A percentile compares a stretch with the other conserved stretches of the same genome.
Conservation (phyloP, 2,888 invertebrate species). For the Osedax fenrisi region DNA sequence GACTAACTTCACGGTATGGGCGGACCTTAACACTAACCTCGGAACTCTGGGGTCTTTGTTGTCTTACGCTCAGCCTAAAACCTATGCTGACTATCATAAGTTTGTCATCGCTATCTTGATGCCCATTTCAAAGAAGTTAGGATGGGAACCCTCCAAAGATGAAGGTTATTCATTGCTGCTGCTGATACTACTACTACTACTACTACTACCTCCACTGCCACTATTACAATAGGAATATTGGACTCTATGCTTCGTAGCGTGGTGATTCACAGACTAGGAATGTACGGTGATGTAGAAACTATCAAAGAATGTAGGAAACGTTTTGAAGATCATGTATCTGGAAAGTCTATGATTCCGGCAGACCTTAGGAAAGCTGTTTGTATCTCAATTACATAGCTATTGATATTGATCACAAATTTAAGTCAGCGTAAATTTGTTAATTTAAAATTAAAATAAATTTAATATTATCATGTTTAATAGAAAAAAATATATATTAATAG, state of each 20-base stretch:
- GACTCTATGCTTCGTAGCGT: slow-evolving; percentile 73
- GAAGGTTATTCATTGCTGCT: no score
- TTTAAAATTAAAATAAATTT: no score
- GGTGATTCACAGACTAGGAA: slow-evolving; percentile 69
- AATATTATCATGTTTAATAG: no score
- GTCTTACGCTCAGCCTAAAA: slow-evolving; percentile 54
- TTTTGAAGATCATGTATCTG: slow-evolving; percentile 57
- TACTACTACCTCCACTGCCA: no score
- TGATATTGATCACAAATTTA: no score
- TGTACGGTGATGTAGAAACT: slow-evolving; percentile 66
- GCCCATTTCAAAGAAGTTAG: slow-evolving; percentile 62
- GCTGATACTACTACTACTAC: no score
- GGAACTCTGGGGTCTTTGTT: slow-evolving; percentile 66
- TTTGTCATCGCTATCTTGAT: slow-evolving; percentile 57
- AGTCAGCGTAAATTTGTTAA: no score
- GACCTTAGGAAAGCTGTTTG: slow-evolving; percentile 67
- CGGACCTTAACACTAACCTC: slow-evolving; percentile 57
- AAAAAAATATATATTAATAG: no score
- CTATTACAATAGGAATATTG: slow-evolving; percentile 53
- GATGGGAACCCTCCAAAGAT: slow-evolving; percentile 67
- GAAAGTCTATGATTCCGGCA: slow-evolving; percentile 60
- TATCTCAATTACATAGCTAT: no score
- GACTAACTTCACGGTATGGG: slow-evolving; percentile 85
- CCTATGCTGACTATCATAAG: slow-evolving; percentile 56
- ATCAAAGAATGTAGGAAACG: slow-evolving; percentile 66